A percentile compares a stretch with the other conserved stretches of the same genome.
phyloP scores from a whole-genome alignment of 2,888 invertebrate genomes.

The Caenorhabditis panamensis region DNA sequence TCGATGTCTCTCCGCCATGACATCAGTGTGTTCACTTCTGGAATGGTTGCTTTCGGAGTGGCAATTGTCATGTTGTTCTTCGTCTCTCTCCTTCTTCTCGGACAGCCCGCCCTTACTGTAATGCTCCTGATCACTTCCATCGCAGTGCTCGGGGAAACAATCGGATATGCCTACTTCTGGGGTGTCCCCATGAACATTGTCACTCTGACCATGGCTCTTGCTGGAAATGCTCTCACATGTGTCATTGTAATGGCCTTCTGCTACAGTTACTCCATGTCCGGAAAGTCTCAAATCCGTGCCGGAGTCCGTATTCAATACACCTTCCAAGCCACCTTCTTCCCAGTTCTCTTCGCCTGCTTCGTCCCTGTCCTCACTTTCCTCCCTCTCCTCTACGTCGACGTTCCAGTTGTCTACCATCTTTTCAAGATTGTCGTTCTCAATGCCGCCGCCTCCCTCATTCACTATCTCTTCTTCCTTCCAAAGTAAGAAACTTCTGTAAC shows the following conservation, averaged over 20 bases:
- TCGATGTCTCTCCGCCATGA: slow-evolving; percentile 79
- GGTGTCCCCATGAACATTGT: slow-evolving; percentile 78
- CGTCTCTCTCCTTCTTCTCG: slow-evolving; percentile 69
- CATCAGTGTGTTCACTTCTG: slow-evolving; percentile 68
- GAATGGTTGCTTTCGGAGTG: slow-evolving; percentile 67
- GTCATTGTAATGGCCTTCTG: slow-evolving; percentile 76
- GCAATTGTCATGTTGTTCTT: slow-evolving; percentile 63
- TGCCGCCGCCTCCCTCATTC: slow-evolving; percentile 71
- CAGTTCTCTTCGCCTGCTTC: slow-evolving; percentile 67
- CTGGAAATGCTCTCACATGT: slow-evolving; percentile 75
- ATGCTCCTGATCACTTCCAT: slow-evolving; percentile 68
- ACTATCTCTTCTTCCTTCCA: slow-evolving; percentile 75
- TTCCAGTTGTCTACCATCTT: slow-evolving; percentile 74
- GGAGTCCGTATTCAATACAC: slow-evolving; percentile 77
- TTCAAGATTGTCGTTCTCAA: slow-evolving; percentile 75
- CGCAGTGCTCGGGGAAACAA: slow-evolving; percentile 68
- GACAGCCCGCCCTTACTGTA: slow-evolving; percentile 71
- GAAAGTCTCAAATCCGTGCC: slow-evolving; percentile 70
- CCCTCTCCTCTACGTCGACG: slow-evolving; percentile 71
- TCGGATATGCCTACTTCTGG: slow-evolving; percentile 72
- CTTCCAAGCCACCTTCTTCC: slow-evolving; percentile 73
- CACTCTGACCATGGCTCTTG: slow-evolving; percentile 74
- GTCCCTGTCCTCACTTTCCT: slow-evolving; percentile 71
- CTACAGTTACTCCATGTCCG: slow-evolving; percentile 77
- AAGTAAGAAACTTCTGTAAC: slow-evolving; percentile 55